These are phyloP conservation scores for Myotis daubentonii DNA, from an alignment of 2,797 vertebrate genomes.

Conservation along the genomic window DNA sequence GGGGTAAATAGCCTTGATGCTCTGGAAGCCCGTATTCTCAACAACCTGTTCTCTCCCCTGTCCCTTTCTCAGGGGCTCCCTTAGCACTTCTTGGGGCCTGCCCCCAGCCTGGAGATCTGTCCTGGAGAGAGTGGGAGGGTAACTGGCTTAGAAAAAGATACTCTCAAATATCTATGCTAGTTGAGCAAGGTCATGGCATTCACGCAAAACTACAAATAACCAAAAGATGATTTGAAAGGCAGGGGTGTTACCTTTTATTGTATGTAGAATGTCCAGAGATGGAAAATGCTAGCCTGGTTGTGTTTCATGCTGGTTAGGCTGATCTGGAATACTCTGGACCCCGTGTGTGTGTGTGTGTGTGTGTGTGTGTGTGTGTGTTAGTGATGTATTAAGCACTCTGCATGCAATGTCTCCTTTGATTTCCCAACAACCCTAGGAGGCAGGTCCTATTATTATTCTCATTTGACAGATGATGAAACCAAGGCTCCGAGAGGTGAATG, in stretches of 20 bases:
- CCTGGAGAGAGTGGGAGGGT: neutral
- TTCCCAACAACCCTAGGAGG: conserved; percentile 4
- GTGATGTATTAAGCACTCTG: neutral
- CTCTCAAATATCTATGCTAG: neutral
- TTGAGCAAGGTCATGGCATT: neutral
- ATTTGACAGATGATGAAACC: conserved; percentile 45
- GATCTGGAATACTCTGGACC: neutral
- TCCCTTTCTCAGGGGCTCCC: neutral
- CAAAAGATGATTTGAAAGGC: conserved; percentile 41
- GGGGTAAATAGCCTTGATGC: neutral
- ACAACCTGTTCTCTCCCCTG: neutral
- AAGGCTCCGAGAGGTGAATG: neutral
- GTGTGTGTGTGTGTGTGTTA: neutral
- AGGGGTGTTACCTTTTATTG: neutral
- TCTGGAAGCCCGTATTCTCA: neutral
- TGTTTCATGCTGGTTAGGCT: neutral
- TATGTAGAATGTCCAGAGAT: neutral
- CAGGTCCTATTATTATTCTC: neutral
- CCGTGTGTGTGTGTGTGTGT: neutral
- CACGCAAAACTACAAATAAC: neutral
- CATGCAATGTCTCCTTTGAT: neutral
- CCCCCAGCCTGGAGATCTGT: neutral
- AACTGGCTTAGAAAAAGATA: neutral
- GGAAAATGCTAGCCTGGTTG: neutral
- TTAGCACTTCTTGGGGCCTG: neutral